Conservation (phyloP, 1,140 invertebrate genomes). For the Agrilus planipennis region DNA sequence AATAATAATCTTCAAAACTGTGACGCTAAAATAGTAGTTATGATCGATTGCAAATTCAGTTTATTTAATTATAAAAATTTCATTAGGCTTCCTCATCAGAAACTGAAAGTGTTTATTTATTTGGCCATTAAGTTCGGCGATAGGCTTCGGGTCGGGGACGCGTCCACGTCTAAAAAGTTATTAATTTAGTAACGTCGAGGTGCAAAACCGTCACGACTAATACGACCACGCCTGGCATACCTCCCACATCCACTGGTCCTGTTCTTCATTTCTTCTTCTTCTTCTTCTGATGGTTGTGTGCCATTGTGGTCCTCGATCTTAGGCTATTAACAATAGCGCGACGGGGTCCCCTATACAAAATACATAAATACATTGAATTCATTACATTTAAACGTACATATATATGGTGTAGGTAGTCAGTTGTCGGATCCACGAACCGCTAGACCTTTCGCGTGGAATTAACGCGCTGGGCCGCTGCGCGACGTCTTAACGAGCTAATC, state of each 20-base stretch:
- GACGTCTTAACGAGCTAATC: slow-evolving; percentile 32
- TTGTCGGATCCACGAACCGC: too few relatives aligned
- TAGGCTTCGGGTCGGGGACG: not conserved
- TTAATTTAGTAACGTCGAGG: not conserved
- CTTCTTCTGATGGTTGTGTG: too few relatives aligned
- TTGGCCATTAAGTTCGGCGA: too few relatives aligned
- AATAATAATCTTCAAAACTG: too few relatives aligned
- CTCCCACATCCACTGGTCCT: slow-evolving; percentile 28
- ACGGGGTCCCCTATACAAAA: slow-evolving; percentile 33
- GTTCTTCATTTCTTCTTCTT: too few relatives aligned
- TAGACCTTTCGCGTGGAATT: not conserved
- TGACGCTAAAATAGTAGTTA: too few relatives aligned
- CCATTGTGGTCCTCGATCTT: slow-evolving; percentile 31
- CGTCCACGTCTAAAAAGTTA: not conserved
- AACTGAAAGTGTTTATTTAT: too few relatives aligned
- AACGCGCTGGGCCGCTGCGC: slow-evolving; percentile 19
- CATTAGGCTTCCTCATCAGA: too few relatives aligned
- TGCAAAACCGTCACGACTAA: slow-evolving; percentile 24
- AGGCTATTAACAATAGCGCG: slow-evolving; percentile 31
- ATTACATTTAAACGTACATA: slow-evolving; percentile 34
- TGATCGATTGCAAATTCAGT: too few relatives aligned
- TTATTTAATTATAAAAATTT: too few relatives aligned
- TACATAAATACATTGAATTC: slow-evolving; percentile 35
- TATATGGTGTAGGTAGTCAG: slow-evolving; percentile 22
- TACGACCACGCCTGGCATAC: slow-evolving; percentile 23